Conservation (phyloP, 2,888 invertebrate genomes). For the Adelphocoris suturalis region DNA sequence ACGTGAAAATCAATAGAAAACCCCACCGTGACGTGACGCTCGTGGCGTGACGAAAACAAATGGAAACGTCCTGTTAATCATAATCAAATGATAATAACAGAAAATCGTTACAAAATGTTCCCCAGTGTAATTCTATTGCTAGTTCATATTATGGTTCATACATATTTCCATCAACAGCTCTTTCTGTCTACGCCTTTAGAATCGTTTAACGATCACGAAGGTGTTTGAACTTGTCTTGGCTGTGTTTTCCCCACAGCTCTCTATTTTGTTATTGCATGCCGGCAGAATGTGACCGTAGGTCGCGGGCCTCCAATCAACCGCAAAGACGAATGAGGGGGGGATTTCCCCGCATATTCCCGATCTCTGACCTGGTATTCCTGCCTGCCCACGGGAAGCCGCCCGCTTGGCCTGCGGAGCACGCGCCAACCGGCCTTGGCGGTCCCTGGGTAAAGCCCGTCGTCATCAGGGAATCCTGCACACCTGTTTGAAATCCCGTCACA, state of each 20-base stretch:
- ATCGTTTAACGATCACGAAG: neutral
- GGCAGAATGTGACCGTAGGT: neutral
- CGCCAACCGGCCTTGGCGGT: neutral
- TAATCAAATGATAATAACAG: too few relatives aligned
- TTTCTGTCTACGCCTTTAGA: neutral
- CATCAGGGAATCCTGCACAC: neutral
- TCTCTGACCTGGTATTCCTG: neutral
- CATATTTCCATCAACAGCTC: neutral
- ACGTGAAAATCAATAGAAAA: too few relatives aligned
- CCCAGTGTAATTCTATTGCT: too few relatives aligned
- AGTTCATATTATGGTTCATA: neutral
- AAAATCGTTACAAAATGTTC: too few relatives aligned
- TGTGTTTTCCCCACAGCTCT: conserved; percentile 3
- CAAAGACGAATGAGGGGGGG: neutral
- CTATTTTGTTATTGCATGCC: neutral
- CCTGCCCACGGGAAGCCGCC: too few relatives aligned
- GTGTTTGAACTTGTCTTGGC: neutral
- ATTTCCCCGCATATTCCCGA: neutral
- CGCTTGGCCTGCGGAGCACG: neutral
- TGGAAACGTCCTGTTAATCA: too few relatives aligned
- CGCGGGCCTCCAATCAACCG: neutral
- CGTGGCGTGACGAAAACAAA: too few relatives aligned
- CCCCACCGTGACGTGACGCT: too few relatives aligned
- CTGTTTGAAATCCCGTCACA: too few relatives aligned
- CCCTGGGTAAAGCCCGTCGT: neutral